Percentiles rank a stretch among this genome's conserved stretches.
Conservation (phyloP, 2,113 vertebrate species). For the Cephalopterus ornatus region DNA sequence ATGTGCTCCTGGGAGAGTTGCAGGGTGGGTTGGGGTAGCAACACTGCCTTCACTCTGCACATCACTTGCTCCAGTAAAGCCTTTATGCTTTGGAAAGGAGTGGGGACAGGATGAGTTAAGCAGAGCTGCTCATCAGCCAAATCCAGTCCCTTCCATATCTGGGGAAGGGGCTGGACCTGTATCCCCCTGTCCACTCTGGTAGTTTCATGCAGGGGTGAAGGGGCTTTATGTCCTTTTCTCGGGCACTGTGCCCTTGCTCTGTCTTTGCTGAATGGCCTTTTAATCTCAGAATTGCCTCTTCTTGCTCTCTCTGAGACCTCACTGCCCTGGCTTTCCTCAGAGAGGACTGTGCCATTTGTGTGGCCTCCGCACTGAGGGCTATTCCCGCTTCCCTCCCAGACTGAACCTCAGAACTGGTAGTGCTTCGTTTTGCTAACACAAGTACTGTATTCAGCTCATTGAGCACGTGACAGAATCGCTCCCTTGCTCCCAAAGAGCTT, state of each 20-base stretch:
- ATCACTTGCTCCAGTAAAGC: not conserved
- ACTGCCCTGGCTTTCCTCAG: not conserved
- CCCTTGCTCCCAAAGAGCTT: conserved; percentile 8
- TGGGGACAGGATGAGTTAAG: not conserved
- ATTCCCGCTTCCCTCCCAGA: not conserved
- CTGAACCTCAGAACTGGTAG: not conserved
- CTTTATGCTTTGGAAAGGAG: not conserved
- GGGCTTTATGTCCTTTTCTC: not conserved
- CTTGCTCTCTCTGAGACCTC: not conserved
- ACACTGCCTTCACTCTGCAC: not conserved
- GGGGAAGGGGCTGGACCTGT: not conserved
- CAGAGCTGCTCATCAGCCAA: not conserved
- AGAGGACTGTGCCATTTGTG: not conserved
- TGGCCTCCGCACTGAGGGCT: not conserved
- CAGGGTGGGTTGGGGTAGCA: not conserved
- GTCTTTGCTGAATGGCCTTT: not conserved
- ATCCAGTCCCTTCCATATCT: fast-evolving
- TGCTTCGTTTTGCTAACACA: not conserved
- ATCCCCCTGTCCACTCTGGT: fast-evolving
- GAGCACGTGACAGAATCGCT: not conserved
- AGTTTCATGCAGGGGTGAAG: not conserved
- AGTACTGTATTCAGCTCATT: conserved; percentile 54
- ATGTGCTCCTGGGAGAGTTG: not conserved
- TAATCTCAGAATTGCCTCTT: not conserved
- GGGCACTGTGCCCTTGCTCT: not conserved